Percentiles rank a stretch among this genome's conserved stretches.
These are phyloP conservation scores for Distichodus sexfasciatus DNA, from an alignment of 2,797 vertebrate species.

Conservation along the genomic window DNA sequence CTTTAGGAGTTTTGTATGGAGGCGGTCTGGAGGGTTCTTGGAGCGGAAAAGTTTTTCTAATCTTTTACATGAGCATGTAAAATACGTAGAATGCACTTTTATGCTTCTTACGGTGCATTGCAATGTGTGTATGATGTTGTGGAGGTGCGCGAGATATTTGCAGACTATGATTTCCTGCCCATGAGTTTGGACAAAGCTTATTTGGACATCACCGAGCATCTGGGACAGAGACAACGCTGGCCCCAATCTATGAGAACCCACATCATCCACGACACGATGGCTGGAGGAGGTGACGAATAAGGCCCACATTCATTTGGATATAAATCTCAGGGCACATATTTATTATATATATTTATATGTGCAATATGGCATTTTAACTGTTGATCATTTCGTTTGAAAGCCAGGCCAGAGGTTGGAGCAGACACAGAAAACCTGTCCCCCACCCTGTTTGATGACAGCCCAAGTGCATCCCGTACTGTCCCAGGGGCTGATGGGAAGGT, in stretches of 20 bases:
- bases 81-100: no score
- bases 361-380: no score
- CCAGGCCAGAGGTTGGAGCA: constrained; percentile 8
- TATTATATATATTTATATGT: no score
- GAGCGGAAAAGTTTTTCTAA: no score
- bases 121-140: constrained; percentile 36
- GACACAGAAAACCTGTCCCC: constrained; percentile 74
- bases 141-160: constrained; percentile 88
- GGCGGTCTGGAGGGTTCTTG: no score
- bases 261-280: constrained; percentile 50
- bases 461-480: constrained; percentile 52
- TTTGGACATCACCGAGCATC: constrained; percentile 91
- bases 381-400: constrained; percentile 23
- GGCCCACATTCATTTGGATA: no score
- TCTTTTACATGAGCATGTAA: no score
- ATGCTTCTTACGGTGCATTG: constrained; percentile 29
- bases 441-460: constrained; percentile 85
- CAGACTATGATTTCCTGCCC: constrained; percentile 92
- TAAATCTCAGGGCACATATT: no score
- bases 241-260: constrained; percentile 81
- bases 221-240: constrained; percentile 84
- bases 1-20: no score
- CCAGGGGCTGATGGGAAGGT: constrained; percentile 14
- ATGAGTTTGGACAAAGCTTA: constrained; percentile 97
- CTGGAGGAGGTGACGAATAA: constrained; percentile 48